These are phyloP conservation scores for Lysiphlebus fabarum DNA, from an alignment of 1,140 invertebrate species.

Conservation along the genomic window DNA sequence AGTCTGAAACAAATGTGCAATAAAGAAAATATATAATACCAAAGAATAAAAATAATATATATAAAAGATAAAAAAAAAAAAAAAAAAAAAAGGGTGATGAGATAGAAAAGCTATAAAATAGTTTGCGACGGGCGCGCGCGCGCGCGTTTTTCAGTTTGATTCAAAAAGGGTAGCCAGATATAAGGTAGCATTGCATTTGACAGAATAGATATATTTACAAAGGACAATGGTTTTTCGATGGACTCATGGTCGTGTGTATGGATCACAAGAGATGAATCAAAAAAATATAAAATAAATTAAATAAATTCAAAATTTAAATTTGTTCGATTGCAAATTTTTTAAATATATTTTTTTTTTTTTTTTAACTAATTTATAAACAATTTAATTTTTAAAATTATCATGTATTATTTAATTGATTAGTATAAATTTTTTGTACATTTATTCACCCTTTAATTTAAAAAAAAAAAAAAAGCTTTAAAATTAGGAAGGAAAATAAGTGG, in stretches of 20 bases:
- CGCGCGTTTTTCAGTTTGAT: conserved; percentile 6
- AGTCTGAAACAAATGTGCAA: conserved; percentile 1
- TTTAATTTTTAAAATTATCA: too few species aligned
- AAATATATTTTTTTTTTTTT: too few species aligned
- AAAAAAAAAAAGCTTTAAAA: conserved; percentile 2
- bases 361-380: too few species aligned
- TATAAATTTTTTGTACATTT: too few species aligned
- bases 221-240: conserved; percentile 50
- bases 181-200: conserved; percentile 50
- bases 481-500: not conserved
- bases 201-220: conserved; percentile 50
- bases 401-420: too few species aligned
- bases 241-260: conserved; percentile 5
- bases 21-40: too few species aligned
- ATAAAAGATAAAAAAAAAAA: not conserved
- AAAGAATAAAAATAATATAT: too few species aligned
- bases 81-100: not conserved
- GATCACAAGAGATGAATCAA: not conserved
- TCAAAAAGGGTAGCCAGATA: conserved; percentile 52
- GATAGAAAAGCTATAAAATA: conserved; percentile 51
- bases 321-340: too few species aligned
- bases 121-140: conserved; percentile 28
- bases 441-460: not conserved
- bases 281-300: too few species aligned
- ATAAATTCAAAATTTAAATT: too few species aligned